phyloP scores from a whole-genome alignment of 1,140 invertebrate genomes.

The Magallana angulata region DNA sequence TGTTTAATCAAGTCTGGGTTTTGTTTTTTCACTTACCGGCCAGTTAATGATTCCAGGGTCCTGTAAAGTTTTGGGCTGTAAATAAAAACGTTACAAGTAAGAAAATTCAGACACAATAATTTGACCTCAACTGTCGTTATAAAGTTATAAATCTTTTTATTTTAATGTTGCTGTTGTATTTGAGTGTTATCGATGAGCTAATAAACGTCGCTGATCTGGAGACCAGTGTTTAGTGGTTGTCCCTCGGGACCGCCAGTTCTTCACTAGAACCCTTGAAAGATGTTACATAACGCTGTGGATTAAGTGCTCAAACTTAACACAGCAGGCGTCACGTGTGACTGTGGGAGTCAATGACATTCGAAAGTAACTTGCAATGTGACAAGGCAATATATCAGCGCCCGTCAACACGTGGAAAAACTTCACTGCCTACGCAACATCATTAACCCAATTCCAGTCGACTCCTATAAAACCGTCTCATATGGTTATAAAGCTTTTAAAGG shows the following conservation, averaged over 20 bases:
- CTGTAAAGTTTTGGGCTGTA: slow-evolving; percentile 33
- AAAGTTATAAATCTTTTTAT: neutral
- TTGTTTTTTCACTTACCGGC: slow-evolving; percentile 56
- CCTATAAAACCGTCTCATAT: too few species aligned
- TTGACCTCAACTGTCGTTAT: too few species aligned
- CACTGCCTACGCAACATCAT: neutral
- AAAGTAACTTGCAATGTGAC: neutral
- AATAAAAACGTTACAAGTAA: neutral
- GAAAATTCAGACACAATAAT: too few species aligned
- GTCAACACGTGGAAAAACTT: neutral
- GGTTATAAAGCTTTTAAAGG: too few species aligned
- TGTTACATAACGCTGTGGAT: too few species aligned
- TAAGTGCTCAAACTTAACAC: too few species aligned
- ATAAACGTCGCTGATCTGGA: too few species aligned
- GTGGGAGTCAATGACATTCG: neutral
- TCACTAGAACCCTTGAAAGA: neutral
- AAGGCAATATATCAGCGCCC: neutral
- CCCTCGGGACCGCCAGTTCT: neutral
- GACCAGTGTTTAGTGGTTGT: neutral
- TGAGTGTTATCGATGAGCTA: too few species aligned
- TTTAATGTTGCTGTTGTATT: neutral
- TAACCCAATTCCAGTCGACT: too few species aligned
- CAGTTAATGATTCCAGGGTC: slow-evolving; percentile 55
- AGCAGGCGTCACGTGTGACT: too few species aligned
- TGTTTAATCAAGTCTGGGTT: too few species aligned